phyloP scores from a whole-genome alignment of 1,140 invertebrate genomes.

The Bombus soroeensis region DNA sequence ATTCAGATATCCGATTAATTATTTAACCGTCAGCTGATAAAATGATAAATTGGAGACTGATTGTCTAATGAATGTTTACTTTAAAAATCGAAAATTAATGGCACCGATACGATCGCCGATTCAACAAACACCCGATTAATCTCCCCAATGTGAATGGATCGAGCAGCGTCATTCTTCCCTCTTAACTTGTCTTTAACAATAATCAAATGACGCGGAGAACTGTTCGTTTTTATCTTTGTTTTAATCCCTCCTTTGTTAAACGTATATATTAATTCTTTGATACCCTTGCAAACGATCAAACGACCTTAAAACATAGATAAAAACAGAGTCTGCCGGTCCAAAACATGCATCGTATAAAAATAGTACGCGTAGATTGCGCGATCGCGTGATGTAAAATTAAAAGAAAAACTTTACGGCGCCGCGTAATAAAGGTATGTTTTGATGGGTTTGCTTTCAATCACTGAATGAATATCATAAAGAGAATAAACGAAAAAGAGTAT shows the following conservation, averaged over 20 bases:
- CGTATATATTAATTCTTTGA: too few species aligned
- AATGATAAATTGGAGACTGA: too few species aligned
- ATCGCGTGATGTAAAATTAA: constrained; percentile 1
- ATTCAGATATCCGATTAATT: not conserved
- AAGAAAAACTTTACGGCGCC: not conserved
- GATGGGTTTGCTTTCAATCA: not conserved
- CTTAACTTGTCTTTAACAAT: not conserved
- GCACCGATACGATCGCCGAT: too few species aligned
- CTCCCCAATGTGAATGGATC: not conserved
- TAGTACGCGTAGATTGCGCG: not conserved
- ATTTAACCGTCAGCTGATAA: not conserved
- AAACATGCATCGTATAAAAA: constrained; percentile 38
- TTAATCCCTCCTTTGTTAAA: not conserved
- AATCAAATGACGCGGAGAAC: not conserved
- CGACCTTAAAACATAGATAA: constrained; percentile 14
- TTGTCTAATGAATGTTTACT: not conserved
- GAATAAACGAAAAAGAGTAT: not conserved
- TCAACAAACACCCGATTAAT: not conserved
- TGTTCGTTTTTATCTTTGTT: not conserved
- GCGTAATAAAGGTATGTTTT: not conserved
- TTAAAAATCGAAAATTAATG: not conserved
- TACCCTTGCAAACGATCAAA: not conserved
- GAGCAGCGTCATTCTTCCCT: not conserved
- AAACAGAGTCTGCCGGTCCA: not conserved
- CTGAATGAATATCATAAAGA: not conserved